Base-by-base conservation (phyloP, 2,888 invertebrate species). In the Platycheirus albimanus region DNA sequence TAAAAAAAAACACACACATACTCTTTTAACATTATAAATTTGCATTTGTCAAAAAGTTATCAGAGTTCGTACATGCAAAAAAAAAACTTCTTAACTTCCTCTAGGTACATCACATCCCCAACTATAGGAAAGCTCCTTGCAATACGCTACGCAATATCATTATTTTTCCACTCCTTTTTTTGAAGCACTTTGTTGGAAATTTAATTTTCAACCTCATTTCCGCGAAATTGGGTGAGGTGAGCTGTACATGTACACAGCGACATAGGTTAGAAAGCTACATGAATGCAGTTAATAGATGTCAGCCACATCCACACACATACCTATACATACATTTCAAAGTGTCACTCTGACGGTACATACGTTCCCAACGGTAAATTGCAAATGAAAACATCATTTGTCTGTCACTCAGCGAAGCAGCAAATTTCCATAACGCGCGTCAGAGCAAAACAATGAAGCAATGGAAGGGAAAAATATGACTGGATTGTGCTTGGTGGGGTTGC, bases 301-400 rank as follows among this genome's bases (percentile, higher is more conserved):
- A 61, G 47, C 33, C 38, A 11, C 66, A 58, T n/a, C n/a, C 45
- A 49, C 43, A 61, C 13, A 6, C 47, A 49, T 10, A 36, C 6
- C 8, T 7, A 24, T 8, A 49, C n/a, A n/a, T n/a, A n/a, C n/a
- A n/a, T n/a, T 19, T 3, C 41, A 36, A 41, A 63, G 54, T 78
- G 56, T 51, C 72, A 77, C 61, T 19, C 19, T 3, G 13, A 7
- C 5, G 13, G 30, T 24, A 24, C 15, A 1, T 28, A 24, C 36
- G 20, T 51, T 30, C 45, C 63, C 61, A 24, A 41, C 69, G 19
- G 49, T 45, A 83, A 76, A 77, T 77, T 67, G 61, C 56, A 69
- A 77, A 83, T 83, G 83, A 83, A 83, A 77, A 83, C 64, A 83
- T 83, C 83, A 69, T 83, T 83, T 83, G 74, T 83, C 77, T 83